Evolutionary conservation across 2,797 vertebrate genomes (phyloP).

Genomic region (Mustela erminea): DNA sequence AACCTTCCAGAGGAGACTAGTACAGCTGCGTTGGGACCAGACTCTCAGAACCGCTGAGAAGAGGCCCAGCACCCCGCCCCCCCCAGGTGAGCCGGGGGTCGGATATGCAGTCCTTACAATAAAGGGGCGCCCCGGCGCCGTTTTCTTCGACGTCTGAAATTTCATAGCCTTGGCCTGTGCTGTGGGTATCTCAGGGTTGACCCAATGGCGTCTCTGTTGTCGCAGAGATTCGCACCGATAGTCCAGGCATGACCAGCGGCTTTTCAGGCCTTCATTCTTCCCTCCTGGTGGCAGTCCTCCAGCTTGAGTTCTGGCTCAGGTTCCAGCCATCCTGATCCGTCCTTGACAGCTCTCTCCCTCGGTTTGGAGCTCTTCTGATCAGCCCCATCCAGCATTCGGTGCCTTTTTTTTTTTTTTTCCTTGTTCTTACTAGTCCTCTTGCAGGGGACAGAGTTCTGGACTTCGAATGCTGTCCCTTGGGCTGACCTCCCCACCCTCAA

Average conservation of each 20-base stretch:
- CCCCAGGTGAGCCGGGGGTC: accelerated
- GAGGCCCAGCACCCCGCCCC: not conserved
- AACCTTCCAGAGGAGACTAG: not conserved
- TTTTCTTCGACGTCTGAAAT: not conserved
- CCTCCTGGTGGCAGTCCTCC: not conserved
- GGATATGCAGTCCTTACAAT: accelerated
- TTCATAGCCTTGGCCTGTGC: not conserved
- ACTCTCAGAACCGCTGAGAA: not conserved
- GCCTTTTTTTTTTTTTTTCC: not conserved
- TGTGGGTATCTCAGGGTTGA: not conserved
- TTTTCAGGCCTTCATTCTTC: not conserved
- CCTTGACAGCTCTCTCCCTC: not conserved
- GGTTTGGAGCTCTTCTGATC: not conserved
- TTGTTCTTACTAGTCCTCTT: not conserved
- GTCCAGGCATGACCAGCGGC: not conserved
- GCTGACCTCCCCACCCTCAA: not conserved
- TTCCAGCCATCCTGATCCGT: not conserved
- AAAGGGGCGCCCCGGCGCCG: accelerated
- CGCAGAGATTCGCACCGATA: not conserved
- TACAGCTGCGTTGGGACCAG: accelerated
- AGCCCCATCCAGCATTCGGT: not conserved
- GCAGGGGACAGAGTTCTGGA: not conserved
- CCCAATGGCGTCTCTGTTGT: not conserved
- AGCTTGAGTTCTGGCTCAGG: not conserved
- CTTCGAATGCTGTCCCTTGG: not conserved